phyloP scores from a whole-genome alignment of 92 coral and sea anemone genomes.

The Heteractis magnifica region DNA sequence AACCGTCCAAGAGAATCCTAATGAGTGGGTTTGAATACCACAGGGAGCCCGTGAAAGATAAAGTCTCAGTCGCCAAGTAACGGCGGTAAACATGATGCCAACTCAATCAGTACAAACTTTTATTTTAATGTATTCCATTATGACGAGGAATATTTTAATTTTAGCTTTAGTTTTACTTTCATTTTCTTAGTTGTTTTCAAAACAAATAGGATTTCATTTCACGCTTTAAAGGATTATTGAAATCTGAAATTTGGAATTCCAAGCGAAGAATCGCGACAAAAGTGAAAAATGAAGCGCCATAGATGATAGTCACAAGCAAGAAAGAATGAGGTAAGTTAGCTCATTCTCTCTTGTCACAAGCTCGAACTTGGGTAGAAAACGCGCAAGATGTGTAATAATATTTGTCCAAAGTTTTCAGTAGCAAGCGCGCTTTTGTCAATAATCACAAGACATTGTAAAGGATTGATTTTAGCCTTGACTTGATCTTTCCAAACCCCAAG shows the following conservation, averaged over 20 bases:
- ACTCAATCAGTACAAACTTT: neutral
- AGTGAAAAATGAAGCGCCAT: no score
- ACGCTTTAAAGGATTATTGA: neutral
- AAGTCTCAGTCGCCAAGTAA: no score
- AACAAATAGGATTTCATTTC: neutral
- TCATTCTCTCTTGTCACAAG: no score
- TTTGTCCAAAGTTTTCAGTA: neutral
- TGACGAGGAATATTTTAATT: neutral
- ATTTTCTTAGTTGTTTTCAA: neutral
- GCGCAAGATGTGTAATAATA: neutral
- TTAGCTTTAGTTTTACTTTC: neutral
- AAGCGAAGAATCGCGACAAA: neutral
- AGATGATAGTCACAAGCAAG: no score
- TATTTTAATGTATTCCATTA: neutral
- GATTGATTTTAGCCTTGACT: neutral
- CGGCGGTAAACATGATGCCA: no score
- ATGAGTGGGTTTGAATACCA: conserved; percentile 36
- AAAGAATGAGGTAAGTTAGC: no score
- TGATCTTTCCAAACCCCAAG: neutral
- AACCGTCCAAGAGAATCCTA: conserved; percentile 10
- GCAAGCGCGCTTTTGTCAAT: neutral
- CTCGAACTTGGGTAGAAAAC: neutral
- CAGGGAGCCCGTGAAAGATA: neutral
- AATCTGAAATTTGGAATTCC: neutral
- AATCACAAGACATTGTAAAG: neutral